These are phyloP conservation scores for Darevskia mixta DNA, from an alignment of 2,797 vertebrate species.

Conservation along the genomic window DNA sequence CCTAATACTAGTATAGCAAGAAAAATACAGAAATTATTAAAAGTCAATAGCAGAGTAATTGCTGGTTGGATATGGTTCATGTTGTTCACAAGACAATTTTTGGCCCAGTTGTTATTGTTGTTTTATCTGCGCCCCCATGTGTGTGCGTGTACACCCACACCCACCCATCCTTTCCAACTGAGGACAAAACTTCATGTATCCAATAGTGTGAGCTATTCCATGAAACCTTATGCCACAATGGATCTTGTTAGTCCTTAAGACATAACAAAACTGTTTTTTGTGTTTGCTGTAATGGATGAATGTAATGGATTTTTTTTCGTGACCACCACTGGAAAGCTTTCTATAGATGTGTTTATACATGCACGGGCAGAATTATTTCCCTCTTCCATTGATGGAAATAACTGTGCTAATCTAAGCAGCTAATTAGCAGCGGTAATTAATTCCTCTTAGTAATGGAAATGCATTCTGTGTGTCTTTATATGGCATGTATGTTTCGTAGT, in stretches of 20 bases:
- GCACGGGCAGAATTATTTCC: background rate
- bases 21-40: background rate
- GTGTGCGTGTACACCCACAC: background rate
- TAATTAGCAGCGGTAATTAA: background rate
- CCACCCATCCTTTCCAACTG: background rate
- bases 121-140: background rate
- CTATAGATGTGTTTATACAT: background rate
- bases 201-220: background rate
- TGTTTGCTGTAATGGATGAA: background rate
- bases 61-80: background rate
- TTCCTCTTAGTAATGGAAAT: slow-evolving; percentile 1
- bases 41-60: background rate
- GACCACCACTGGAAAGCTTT: background rate
- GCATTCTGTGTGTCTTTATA: background rate
- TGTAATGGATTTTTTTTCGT: too few species aligned
- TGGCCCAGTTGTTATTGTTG: background rate
- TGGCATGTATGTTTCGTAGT: background rate
- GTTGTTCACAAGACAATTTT: background rate
- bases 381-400: background rate
- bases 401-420: background rate
- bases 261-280: background rate
- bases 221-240: background rate
- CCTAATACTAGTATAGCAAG: background rate
- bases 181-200: background rate
- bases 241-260: background rate